Conservation (phyloP, 2,113 vertebrate species). For the Dasyprocta punctata region DNA sequence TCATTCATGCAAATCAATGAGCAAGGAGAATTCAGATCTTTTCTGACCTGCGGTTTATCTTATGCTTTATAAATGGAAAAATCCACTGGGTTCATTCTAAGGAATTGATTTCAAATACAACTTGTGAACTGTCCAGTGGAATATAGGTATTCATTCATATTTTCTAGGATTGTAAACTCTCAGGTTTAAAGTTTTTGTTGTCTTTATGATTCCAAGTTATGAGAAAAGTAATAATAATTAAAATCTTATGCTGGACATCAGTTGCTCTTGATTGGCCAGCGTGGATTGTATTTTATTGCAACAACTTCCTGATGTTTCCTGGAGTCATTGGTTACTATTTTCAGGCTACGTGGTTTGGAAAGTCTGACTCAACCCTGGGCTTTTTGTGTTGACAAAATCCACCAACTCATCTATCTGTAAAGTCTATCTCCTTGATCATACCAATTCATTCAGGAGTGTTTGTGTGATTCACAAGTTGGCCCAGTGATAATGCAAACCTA, state of each 20-base stretch:
- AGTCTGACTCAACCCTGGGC: background rate
- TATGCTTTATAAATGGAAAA: slow-evolving; percentile 17
- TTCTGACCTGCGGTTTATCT: background rate
- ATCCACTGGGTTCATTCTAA: background rate
- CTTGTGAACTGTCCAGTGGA: background rate
- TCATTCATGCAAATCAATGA: slow-evolving; percentile 69
- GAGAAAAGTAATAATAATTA: background rate
- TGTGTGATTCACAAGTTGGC: background rate
- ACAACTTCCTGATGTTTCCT: background rate
- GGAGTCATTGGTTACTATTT: background rate
- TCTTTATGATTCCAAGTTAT: background rate
- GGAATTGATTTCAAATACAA: background rate
- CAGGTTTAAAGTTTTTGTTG: background rate
- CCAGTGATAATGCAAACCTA: background rate
- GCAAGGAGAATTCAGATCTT: slow-evolving; percentile 38
- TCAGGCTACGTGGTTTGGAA: background rate
- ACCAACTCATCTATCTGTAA: background rate
- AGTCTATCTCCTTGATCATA: background rate
- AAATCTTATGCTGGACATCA: background rate
- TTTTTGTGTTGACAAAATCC: background rate
- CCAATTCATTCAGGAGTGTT: background rate
- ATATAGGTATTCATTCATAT: background rate
- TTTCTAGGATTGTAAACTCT: background rate
- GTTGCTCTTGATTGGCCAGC: background rate
- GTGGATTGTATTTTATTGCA: background rate